Percentiles rank a stretch among this genome's conserved stretches.
These are phyloP conservation scores for Drosophila siamana DNA, from an alignment of 2,888 invertebrate species.

Conservation along the genomic window DNA sequence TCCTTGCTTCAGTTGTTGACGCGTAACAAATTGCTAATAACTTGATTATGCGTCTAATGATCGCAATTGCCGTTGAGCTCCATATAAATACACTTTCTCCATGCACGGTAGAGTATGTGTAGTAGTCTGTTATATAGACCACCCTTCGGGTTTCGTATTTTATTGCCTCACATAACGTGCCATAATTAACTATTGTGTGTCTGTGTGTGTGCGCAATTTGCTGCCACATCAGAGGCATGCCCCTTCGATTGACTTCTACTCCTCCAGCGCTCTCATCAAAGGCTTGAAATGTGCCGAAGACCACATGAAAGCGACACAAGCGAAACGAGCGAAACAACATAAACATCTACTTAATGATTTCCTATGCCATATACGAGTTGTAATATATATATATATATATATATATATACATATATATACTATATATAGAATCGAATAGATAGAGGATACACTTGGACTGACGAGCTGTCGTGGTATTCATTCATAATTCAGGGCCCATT, in stretches of 20 bases:
- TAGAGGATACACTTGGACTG: slow-evolving; percentile 10
- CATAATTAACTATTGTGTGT: slow-evolving; percentile 61
- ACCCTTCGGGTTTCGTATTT: slow-evolving; percentile 57
- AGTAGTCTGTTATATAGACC: slow-evolving; percentile 40
- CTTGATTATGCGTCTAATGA: slow-evolving; percentile 79
- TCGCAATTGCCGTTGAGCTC: slow-evolving; percentile 52
- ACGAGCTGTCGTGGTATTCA: slow-evolving; percentile 41
- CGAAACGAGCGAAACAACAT: slow-evolving; percentile 51
- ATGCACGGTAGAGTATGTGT: slow-evolving; percentile 11
- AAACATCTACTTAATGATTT: slow-evolving; percentile 81
- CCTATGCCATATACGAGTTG: slow-evolving; percentile 50
- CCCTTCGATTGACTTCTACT: slow-evolving; percentile 42
- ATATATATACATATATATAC: slow-evolving; percentile 8
- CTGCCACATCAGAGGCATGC: slow-evolving; percentile 69
- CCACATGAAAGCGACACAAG: slow-evolving; percentile 69
- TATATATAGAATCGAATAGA: slow-evolving; percentile 13
- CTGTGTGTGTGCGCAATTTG: slow-evolving; percentile 54
- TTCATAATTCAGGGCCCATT: slow-evolving; percentile 66
- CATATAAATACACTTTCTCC: slow-evolving; percentile 21
- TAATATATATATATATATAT: slow-evolving; percentile 22
- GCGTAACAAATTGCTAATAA: slow-evolving; percentile 74
- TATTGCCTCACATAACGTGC: slow-evolving; percentile 60
- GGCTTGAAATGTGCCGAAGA: slow-evolving; percentile 71
- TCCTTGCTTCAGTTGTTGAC: slow-evolving; percentile 52
- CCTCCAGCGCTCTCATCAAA: slow-evolving; percentile 53